A percentile compares a stretch with the other conserved stretches of the same genome.
phyloP scores from a whole-genome alignment of 2,113 vertebrate species.

The Rhineura floridana region DNA sequence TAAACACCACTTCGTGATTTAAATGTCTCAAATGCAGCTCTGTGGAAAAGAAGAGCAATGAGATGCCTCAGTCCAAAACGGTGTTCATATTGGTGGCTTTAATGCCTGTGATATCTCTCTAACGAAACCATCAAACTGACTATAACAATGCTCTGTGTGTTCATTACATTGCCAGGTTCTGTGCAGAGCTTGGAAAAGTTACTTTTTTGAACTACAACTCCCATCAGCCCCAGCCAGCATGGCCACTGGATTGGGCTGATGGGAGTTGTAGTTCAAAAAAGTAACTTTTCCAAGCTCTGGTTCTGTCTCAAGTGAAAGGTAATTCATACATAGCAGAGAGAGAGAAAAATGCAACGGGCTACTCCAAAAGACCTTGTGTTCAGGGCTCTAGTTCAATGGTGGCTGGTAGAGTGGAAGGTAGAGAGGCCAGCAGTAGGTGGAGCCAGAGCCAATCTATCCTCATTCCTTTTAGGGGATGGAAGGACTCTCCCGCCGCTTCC shows the following conservation, averaged over 20 bases:
- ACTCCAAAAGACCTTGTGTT: background rate
- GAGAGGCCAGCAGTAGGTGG: too few relatives aligned
- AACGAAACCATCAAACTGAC: constrained; percentile 9
- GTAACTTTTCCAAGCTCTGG: too few relatives aligned
- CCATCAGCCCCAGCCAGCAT: too few relatives aligned
- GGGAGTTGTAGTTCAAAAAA: too few relatives aligned
- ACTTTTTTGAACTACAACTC: too few relatives aligned
- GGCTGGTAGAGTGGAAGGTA: too few relatives aligned
- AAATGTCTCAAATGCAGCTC: background rate
- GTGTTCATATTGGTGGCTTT: background rate
- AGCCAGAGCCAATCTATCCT: too few relatives aligned
- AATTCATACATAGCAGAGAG: background rate
- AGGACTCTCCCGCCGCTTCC: too few relatives aligned
- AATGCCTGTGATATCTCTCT: background rate
- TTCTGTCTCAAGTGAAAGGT: background rate
- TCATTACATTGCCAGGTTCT: background rate
- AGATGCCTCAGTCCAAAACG: constrained; percentile 11
- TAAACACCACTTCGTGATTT: constrained; percentile 16
- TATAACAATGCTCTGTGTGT: constrained; percentile 7
- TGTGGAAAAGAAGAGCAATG: background rate
- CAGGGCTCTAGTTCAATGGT: background rate
- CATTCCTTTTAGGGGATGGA: too few relatives aligned
- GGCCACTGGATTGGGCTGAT: too few relatives aligned
- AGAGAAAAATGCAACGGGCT: background rate
- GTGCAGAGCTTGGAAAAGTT: too few relatives aligned